These are phyloP conservation scores for Ooceraea biroi DNA, from an alignment of 1,140 invertebrate species.

Conservation along the genomic window DNA sequence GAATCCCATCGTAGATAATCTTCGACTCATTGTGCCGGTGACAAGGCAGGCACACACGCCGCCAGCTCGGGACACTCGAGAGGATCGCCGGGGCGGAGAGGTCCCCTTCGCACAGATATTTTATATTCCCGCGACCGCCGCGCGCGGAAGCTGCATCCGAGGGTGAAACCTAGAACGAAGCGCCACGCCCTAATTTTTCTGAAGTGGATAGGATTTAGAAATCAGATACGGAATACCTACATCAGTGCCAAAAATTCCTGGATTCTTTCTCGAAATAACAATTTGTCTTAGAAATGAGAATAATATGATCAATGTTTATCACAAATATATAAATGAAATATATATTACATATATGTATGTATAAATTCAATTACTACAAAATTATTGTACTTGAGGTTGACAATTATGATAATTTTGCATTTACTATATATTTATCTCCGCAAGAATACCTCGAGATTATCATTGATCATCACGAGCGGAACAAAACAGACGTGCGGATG, in stretches of 20 bases:
- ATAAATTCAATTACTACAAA: too few species aligned
- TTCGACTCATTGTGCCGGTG: constrained; percentile 74
- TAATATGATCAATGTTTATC: too few species aligned
- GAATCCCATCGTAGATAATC: constrained; percentile 76
- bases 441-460: neutral
- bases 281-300: too few species aligned
- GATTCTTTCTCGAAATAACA: too few species aligned
- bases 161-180: constrained; percentile 9
- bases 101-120: constrained; percentile 61
- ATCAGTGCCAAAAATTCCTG: too few species aligned
- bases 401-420: too few species aligned
- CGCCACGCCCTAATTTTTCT: constrained; percentile 69
- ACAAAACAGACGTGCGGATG: neutral
- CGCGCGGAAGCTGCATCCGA: constrained; percentile 45
- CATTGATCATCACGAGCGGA: neutral
- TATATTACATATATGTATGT: too few species aligned
- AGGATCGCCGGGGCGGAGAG: constrained; percentile 54
- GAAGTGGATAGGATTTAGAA: neutral
- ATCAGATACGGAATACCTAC: neutral
- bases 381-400: too few species aligned
- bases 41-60: constrained; percentile 66
- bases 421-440: too few species aligned
- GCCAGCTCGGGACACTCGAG: constrained; percentile 39
- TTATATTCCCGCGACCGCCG: constrained; percentile 62
- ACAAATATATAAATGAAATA: too few species aligned